Evolutionary conservation across 2,888 invertebrate species (phyloP).

Genomic region (Mythimna lalbum): DNA sequence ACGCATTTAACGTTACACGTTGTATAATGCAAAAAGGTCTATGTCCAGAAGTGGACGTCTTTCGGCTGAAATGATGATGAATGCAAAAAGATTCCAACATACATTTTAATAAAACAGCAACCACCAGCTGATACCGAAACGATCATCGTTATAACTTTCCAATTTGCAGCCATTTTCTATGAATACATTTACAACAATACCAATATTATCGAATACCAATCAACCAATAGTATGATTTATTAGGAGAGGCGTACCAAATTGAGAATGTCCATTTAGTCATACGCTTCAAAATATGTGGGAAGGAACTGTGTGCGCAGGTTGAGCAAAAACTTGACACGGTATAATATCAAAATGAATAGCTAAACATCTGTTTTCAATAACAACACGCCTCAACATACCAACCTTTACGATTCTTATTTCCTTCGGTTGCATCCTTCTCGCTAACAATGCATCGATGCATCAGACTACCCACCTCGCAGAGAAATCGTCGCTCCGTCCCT

Average conservation of each 20-base stretch:
- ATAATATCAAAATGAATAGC: constrained; percentile 8
- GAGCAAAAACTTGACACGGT: constrained; percentile 23
- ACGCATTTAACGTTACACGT: too few relatives aligned
- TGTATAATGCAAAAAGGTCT: too few relatives aligned
- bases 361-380: constrained; percentile 26
- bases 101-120: background rate
- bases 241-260: constrained; percentile 49
- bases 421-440: constrained; percentile 26
- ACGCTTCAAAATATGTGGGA: constrained; percentile 43
- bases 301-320: constrained; percentile 13
- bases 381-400: background rate
- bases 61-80: background rate
- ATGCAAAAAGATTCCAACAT: background rate
- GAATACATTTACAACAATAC: constrained; percentile 20
- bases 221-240: constrained; percentile 34
- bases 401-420: constrained; percentile 5
- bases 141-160: constrained; percentile 35
- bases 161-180: constrained; percentile 25
- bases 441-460: constrained; percentile 32
- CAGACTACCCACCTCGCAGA: constrained; percentile 40
- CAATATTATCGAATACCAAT: constrained; percentile 23
- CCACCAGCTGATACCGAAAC: constrained; percentile 5
- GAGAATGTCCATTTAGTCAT: constrained; percentile 51
- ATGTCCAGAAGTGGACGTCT: too few relatives aligned
- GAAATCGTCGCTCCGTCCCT: constrained; percentile 54